A percentile compares a stretch with the other conserved stretches of the same genome.
phyloP scores from a whole-genome alignment of 2,797 vertebrate genomes.

The Manis pentadactyla region DNA sequence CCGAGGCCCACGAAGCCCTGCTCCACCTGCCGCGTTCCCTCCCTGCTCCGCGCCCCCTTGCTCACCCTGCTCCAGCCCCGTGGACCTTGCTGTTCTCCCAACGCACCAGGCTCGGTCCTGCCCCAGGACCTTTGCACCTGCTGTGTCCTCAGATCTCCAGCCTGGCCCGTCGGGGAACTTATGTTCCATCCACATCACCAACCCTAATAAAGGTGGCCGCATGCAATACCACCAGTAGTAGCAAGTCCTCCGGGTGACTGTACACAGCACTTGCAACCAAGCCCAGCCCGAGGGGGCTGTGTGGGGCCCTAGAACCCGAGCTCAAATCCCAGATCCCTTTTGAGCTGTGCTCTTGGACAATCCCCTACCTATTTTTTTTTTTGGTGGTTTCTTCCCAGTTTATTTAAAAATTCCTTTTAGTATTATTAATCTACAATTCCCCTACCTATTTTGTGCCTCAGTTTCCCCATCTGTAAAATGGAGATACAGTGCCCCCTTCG shows the following conservation, averaged over 20 bases:
- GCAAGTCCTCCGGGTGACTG: background rate
- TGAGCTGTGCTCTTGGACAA: background rate
- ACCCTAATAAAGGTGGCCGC: too few relatives aligned
- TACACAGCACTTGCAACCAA: too few relatives aligned
- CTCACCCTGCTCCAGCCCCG: background rate
- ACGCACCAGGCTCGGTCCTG: fast-evolving
- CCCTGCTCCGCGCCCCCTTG: fast-evolving
- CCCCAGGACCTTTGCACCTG: background rate
- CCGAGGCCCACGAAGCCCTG: background rate
- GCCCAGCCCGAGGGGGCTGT: background rate
- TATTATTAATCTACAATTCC: too few relatives aligned
- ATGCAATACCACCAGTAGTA: background rate
- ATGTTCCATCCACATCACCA: too few relatives aligned
- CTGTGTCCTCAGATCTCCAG: background rate
- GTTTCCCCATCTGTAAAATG: background rate
- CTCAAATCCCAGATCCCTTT: background rate
- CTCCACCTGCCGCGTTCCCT: fast-evolving
- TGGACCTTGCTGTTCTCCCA: fast-evolving
- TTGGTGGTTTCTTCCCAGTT: background rate
- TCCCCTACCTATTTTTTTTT: background rate
- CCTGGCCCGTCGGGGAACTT: background rate
- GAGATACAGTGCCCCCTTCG: background rate
- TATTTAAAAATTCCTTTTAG: too few relatives aligned
- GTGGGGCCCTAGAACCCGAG: background rate
- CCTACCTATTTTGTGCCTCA: background rate